Percentiles rank a stretch among this genome's conserved stretches.
phyloP scores from a whole-genome alignment of 2,888 invertebrate genomes.

The Phortica magna region DNA sequence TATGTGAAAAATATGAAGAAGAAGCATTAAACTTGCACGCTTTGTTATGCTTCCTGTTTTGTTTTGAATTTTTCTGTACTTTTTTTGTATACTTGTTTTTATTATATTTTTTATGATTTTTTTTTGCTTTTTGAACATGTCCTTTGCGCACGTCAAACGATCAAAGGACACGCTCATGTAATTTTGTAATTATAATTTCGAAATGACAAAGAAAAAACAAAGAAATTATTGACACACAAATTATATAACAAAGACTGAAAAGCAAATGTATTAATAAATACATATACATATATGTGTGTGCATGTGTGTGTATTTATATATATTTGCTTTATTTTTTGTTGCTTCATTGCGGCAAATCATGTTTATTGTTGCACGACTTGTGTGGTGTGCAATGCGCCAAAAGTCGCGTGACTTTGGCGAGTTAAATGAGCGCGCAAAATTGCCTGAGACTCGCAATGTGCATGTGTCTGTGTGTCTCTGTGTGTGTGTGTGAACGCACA shows the following conservation, averaged over 20 bases:
- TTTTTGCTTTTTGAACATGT: background rate
- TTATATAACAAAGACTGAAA: no score
- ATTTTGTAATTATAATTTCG: slow-evolving; percentile 20
- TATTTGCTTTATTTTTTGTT: background rate
- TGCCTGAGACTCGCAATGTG: background rate
- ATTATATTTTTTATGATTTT: background rate
- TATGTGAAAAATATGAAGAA: no score
- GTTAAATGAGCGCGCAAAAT: slow-evolving; percentile 20
- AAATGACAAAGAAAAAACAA: background rate
- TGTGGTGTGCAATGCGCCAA: background rate
- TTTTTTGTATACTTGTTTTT: background rate
- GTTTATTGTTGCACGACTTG: background rate
- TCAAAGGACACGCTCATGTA: slow-evolving; percentile 31
- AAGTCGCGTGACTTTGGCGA: slow-evolving; percentile 37
- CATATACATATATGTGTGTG: background rate
- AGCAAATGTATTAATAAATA: background rate
- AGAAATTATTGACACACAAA: background rate
- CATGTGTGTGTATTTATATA: no score
- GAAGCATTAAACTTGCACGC: no score
- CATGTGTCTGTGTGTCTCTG: background rate
- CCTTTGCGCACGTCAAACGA: slow-evolving; percentile 25
- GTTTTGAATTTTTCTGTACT: background rate
- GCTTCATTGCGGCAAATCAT: background rate
- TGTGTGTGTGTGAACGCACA: slow-evolving; percentile 29
- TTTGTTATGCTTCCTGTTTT: background rate